These are phyloP conservation scores for Himalopsyche anomala DNA, from an alignment of 2,888 invertebrate genomes.

Conservation along the genomic window DNA sequence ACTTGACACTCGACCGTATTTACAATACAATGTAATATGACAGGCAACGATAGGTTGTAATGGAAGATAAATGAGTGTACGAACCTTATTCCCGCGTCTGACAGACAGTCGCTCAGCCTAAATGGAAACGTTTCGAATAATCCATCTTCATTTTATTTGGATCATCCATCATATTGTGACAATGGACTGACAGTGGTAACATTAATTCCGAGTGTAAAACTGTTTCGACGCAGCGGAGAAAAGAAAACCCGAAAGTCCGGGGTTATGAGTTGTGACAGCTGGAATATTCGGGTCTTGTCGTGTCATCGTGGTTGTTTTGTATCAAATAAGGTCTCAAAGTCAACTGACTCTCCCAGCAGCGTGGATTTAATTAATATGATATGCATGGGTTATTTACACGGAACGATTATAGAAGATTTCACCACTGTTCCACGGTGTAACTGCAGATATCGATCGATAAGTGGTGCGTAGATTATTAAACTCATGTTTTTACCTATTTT, in stretches of 20 bases:
- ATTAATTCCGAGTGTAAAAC: slow-evolving; percentile 63
- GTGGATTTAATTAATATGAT: too few relatives aligned
- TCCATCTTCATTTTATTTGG: slow-evolving; percentile 63
- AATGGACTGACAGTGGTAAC: slow-evolving; percentile 59
- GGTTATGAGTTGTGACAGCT: slow-evolving; percentile 34
- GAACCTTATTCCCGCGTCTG: slow-evolving; percentile 50
- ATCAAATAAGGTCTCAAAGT: slow-evolving; percentile 15
- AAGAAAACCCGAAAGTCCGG: slow-evolving; percentile 21
- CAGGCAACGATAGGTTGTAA: slow-evolving; percentile 45
- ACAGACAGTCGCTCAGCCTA: slow-evolving; percentile 49
- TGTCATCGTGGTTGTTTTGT: slow-evolving; percentile 1
- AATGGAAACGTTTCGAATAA: slow-evolving; percentile 58
- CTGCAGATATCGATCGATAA: too few relatives aligned
- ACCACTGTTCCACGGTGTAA: too few relatives aligned
- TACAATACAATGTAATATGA: slow-evolving; percentile 22
- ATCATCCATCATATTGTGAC: slow-evolving; percentile 64
- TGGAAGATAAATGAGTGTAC: slow-evolving; percentile 53
- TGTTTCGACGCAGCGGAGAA: slow-evolving; percentile 54
- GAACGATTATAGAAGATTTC: too few relatives aligned
- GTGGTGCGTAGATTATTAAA: too few relatives aligned
- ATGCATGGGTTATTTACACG: too few relatives aligned
- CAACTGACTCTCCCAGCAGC: background rate
- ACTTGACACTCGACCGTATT: slow-evolving; percentile 21
- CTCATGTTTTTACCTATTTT: too few relatives aligned
- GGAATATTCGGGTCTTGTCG: slow-evolving; percentile 23